Conservation (phyloP, 2,888 invertebrate species). For the Lamellibrachia satsuma region DNA sequence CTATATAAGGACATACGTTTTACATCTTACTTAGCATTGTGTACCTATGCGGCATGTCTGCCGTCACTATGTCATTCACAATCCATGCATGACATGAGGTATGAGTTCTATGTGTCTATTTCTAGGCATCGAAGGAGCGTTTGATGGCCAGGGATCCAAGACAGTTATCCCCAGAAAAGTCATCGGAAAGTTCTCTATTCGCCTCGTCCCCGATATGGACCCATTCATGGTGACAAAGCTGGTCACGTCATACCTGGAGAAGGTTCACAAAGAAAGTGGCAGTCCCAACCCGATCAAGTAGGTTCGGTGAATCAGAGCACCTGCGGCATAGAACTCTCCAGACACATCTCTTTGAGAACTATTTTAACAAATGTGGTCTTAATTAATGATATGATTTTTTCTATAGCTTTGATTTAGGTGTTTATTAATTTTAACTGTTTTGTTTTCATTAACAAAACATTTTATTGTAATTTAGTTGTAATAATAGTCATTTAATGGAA, state of each 20-base stretch:
- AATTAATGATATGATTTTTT: too few species aligned
- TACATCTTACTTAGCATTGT: too few species aligned
- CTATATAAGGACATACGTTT: too few species aligned
- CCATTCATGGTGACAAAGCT: constrained; percentile 73
- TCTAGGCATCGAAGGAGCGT: constrained; percentile 87
- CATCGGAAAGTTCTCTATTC: constrained; percentile 94
- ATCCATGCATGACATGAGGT: background rate
- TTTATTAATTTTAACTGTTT: too few species aligned
- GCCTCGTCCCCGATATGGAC: constrained; percentile 93
- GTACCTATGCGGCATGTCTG: too few species aligned
- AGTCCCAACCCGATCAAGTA: constrained; percentile 88
- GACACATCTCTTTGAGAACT: too few species aligned
- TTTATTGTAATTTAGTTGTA: too few species aligned
- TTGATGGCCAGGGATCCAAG: constrained; percentile 90
- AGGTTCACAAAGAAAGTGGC: constrained; percentile 79
- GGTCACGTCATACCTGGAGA: constrained; percentile 80
- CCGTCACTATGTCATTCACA: too few species aligned
- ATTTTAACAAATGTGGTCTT: too few species aligned
- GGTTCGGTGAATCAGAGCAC: background rate
- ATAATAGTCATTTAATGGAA: too few species aligned
- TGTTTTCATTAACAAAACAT: too few species aligned
- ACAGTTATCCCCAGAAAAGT: constrained; percentile 85
- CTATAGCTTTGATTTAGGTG: too few species aligned
- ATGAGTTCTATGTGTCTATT: background rate
- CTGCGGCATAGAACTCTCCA: background rate